These are phyloP conservation scores for Rhinichthys klamathensis DNA, from an alignment of 2,113 vertebrate species.

Conservation along the genomic window DNA sequence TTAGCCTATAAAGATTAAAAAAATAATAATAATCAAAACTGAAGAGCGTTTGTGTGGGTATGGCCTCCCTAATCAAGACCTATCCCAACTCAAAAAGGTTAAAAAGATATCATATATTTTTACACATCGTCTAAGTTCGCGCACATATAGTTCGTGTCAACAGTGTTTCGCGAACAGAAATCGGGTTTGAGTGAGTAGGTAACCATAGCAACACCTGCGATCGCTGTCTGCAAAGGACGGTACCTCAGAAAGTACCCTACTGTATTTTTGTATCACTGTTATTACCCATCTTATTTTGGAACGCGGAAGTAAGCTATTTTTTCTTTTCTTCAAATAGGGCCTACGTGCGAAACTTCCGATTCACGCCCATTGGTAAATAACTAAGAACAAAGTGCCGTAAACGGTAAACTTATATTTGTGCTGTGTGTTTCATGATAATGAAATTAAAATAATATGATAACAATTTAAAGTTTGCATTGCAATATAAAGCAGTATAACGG, in stretches of 20 bases:
- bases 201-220: neutral
- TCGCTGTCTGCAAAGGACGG: neutral
- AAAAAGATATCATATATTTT: neutral
- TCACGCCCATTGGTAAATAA: too few species aligned
- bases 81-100: neutral
- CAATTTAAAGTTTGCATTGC: too few species aligned
- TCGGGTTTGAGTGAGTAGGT: neutral
- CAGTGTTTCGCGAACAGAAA: neutral
- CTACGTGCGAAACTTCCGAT: too few species aligned
- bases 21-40: neutral
- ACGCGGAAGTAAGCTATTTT: too few species aligned
- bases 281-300: neutral
- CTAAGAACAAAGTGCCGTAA: too few species aligned
- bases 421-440: too few species aligned
- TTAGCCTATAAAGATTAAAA: neutral
- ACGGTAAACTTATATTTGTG: too few species aligned
- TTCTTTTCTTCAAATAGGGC: too few species aligned
- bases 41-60: neutral
- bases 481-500: too few species aligned
- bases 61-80: neutral
- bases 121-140: too few species aligned
- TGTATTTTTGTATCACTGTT: neutral
- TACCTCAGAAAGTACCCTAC: neutral
- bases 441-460: too few species aligned
- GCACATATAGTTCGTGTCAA: neutral